phyloP scores from a whole-genome alignment of 2,888 invertebrate species.

The Rhabditoides inermis region DNA sequence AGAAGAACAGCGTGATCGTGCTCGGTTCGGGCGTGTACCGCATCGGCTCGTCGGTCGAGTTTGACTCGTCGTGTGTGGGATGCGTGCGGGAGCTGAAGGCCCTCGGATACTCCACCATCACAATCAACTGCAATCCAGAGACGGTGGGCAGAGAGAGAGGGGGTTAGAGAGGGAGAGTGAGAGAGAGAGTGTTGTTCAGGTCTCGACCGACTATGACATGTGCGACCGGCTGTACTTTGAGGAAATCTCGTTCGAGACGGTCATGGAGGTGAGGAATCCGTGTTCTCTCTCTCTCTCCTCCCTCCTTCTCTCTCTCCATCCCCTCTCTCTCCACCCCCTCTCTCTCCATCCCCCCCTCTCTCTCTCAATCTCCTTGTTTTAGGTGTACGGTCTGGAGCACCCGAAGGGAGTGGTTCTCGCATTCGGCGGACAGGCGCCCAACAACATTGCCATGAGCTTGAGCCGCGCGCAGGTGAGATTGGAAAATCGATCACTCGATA shows the following conservation, averaged over 20 bases:
- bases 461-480: constrained; percentile 59
- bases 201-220: constrained; percentile 97
- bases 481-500: background rate
- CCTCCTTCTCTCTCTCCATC: background rate
- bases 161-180: background rate
- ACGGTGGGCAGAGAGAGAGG: constrained; percentile 64
- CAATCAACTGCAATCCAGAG: constrained; percentile 98
- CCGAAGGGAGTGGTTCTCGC: constrained; percentile 89
- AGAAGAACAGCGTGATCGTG: constrained; percentile 50
- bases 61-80: constrained; percentile 98
- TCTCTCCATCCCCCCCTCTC: background rate
- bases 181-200: constrained; percentile 2
- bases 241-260: constrained; percentile 70
- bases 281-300: constrained; percentile 8
- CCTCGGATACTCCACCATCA: constrained; percentile 71
- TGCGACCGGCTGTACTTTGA: constrained; percentile 96
- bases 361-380: background rate
- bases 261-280: constrained; percentile 25
- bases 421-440: constrained; percentile 96
- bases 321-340: constrained; percentile 52
- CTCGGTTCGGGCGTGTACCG: constrained; percentile 81
- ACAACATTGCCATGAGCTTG: constrained; percentile 98
- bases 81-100: constrained; percentile 82
- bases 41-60: constrained; percentile 92
- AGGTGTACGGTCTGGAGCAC: constrained; percentile 76